These are phyloP conservation scores for Leguminivora glycinivorella DNA, from an alignment of 1,140 invertebrate genomes.

Conservation along the genomic window DNA sequence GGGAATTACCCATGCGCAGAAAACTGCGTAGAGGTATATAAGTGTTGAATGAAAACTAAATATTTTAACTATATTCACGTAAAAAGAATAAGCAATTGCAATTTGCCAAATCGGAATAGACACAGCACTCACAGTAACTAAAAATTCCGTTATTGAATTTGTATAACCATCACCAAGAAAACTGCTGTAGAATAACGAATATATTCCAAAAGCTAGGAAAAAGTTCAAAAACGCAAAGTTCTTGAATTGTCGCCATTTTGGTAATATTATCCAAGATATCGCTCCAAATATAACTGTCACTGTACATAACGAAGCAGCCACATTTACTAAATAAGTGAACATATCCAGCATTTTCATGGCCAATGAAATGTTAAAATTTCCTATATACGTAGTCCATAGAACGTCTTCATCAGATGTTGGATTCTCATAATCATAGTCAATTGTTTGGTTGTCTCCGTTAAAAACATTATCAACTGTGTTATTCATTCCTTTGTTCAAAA, in stretches of 20 bases:
- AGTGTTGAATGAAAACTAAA: not conserved
- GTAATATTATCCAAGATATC: not conserved
- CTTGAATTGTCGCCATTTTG: slow-evolving; percentile 14
- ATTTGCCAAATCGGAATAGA: slow-evolving; percentile 1
- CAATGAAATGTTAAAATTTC: not conserved
- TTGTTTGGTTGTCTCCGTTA: too few relatives aligned
- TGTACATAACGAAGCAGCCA: not conserved
- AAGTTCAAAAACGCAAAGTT: not conserved
- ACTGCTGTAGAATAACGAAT: not conserved
- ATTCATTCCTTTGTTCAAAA: too few relatives aligned
- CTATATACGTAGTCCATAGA: not conserved
- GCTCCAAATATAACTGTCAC: not conserved
- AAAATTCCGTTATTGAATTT: not conserved
- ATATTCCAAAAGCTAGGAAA: not conserved
- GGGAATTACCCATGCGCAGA: not conserved
- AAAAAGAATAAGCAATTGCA: not conserved
- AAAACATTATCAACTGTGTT: too few relatives aligned
- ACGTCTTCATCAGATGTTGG: not conserved
- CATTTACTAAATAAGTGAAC: not conserved
- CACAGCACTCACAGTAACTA: not conserved
- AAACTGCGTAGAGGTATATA: not conserved
- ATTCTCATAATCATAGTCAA: not conserved
- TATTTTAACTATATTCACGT: not conserved
- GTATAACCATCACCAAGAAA: not conserved
- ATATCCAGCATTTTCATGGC: not conserved